Evolutionary conservation across 2,888 invertebrate genomes (phyloP), one percentile per base, ranked within the genome.

Genomic region (Horisme vitalbata): DNA sequence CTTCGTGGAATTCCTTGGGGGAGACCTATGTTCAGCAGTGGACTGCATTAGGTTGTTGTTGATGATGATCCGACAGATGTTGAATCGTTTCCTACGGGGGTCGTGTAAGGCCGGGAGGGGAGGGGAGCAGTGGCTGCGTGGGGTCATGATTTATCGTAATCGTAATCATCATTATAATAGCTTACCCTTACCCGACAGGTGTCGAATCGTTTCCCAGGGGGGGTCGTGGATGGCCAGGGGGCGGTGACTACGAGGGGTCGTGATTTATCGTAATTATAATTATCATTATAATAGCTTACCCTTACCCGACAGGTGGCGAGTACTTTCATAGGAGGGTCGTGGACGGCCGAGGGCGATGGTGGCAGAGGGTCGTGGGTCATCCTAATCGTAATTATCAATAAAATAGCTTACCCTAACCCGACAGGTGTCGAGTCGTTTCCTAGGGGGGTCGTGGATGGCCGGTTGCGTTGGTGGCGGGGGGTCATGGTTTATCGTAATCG

Each of bases 31-130:
- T n/a, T n/a, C n/a, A n/a, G n/a, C n/a, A n/a, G n/a, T n/a, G n/a
- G n/a, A n/a, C n/a, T n/a, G n/a, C n/a, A n/a, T n/a, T n/a, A n/a
- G n/a, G n/a, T n/a, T 8, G 20, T 20, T 5, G 1, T 5, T 20
- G 6, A 4, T 8, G 6, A 4, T n/a, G n/a, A n/a, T n/a, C 69
- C 85, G 65, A 84, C 97, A 96, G 13, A 97, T 97, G 79, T 99
- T 99, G 44, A 99, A 94, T 0, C 72, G 51, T 37, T 73, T 73
- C 21, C 72, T 91, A 0, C 99, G 99, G 9, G 99, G n/a, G n/a
- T n/a, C n/a, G n/a, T n/a, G n/a, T n/a, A n/a, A n/a, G n/a, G n/a
- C n/a, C n/a, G n/a, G n/a, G n/a, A n/a, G n/a, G n/a, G n/a, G n/a
- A n/a, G n/a, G n/a, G n/a, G n/a, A n/a, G n/a, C n/a, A n/a, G n/a